Percentiles rank a stretch among this genome's conserved stretches.
Conservation (phyloP, 1,140 invertebrate species). For the Adelges cooleyi region DNA sequence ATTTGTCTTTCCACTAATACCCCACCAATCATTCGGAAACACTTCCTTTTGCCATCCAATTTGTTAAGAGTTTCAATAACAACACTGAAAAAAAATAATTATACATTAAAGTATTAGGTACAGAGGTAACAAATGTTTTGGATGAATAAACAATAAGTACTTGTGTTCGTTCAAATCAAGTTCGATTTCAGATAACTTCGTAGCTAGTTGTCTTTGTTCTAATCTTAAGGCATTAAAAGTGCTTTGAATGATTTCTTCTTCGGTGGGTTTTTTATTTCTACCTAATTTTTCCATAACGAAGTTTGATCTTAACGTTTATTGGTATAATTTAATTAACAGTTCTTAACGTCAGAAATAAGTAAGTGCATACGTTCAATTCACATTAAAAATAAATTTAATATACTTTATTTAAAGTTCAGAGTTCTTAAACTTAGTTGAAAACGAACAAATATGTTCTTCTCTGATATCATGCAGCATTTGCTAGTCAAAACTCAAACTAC, state of each 20-base stretch:
- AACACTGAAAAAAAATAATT: slow-evolving; percentile 53
- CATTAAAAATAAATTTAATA: too few species aligned
- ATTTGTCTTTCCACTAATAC: slow-evolving; percentile 87
- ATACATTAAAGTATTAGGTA: not conserved
- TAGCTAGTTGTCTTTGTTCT: slow-evolving; percentile 73
- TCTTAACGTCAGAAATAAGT: too few species aligned
- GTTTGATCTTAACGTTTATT: too few species aligned
- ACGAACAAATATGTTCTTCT: too few species aligned
- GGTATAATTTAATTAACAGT: too few species aligned
- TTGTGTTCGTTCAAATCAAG: slow-evolving; percentile 89
- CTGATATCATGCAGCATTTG: too few species aligned
- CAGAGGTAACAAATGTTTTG: not conserved
- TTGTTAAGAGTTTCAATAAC: slow-evolving; percentile 87
- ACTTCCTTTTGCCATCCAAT: slow-evolving; percentile 73
- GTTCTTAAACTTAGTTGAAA: too few species aligned
- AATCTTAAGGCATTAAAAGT: slow-evolving; percentile 74
- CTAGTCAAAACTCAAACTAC: too few species aligned
- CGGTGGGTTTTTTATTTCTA: slow-evolving; percentile 19
- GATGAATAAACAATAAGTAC: slow-evolving; percentile 49
- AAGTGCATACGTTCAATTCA: too few species aligned
- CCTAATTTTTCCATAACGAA: slow-evolving; percentile 5
- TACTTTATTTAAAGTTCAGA: too few species aligned
- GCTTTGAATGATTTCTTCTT: slow-evolving; percentile 63
- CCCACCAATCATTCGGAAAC: slow-evolving; percentile 84
- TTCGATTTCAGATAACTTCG: slow-evolving; percentile 83